These are phyloP conservation scores for Apodemia zela DNA, from an alignment of 2,888 invertebrate genomes.

Conservation along the genomic window DNA sequence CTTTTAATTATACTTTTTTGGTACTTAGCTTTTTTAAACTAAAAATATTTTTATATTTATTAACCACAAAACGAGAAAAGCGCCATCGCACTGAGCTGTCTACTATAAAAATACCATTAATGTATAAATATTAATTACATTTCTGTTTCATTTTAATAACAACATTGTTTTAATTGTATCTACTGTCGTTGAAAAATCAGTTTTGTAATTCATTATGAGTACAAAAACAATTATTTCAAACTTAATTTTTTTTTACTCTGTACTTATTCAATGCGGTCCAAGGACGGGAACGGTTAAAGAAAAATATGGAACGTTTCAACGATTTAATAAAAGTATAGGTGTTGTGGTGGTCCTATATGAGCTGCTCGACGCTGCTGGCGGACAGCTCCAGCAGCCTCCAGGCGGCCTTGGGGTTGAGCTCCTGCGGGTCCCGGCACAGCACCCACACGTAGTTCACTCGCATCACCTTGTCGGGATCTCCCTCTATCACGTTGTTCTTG, in stretches of 20 bases:
- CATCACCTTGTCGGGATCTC: conserved; percentile 96
- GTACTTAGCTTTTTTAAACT: too few relatives aligned
- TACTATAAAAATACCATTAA: too few relatives aligned
- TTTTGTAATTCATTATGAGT: too few relatives aligned
- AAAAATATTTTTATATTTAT: too few relatives aligned
- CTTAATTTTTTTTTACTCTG: background rate
- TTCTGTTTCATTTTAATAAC: too few relatives aligned
- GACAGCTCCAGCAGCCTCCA: conserved; percentile 97
- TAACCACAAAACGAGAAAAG: too few relatives aligned
- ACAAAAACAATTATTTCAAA: too few relatives aligned
- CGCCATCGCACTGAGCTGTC: too few relatives aligned
- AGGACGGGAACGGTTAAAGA: conserved; percentile 17
- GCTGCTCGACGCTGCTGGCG: conserved; percentile 91
- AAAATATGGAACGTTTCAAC: conserved; percentile 48
- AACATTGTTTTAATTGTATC: too few relatives aligned
- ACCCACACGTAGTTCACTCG: conserved; percentile 98
- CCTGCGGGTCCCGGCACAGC: conserved; percentile 95
- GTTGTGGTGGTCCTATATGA: conserved; percentile 81
- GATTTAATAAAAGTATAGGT: conserved; percentile 48
- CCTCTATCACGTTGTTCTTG: conserved; percentile 92
- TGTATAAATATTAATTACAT: too few relatives aligned
- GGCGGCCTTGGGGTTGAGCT: conserved; percentile 95
- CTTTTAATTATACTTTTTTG: too few relatives aligned
- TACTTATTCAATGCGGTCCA: background rate
- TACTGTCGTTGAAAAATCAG: too few relatives aligned